Evolutionary conservation across 1,140 invertebrate genomes (phyloP).

Genomic region (Phocides pigmalion): DNA sequence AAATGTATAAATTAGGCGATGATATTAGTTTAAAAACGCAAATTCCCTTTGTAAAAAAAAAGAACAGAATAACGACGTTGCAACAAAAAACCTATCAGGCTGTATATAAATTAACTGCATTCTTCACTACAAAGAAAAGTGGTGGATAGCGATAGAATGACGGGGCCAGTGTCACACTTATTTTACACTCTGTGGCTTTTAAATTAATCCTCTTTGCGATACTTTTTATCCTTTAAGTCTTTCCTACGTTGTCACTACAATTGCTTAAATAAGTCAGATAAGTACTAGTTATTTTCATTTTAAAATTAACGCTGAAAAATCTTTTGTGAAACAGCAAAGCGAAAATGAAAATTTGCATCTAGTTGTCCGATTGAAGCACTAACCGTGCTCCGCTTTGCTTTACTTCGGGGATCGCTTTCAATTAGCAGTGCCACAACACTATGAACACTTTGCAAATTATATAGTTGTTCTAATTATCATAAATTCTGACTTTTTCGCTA

Average conservation of each 20-base stretch:
- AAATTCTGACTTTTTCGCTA: no score
- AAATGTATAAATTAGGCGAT: no score
- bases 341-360: no score
- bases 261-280: background rate
- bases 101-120: slow-evolving; percentile 33
- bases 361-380: no score
- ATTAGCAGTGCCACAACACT: no score
- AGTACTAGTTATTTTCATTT: background rate
- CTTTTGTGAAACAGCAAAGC: no score
- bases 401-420: no score
- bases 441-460: no score
- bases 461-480: no score
- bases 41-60: slow-evolving; percentile 24
- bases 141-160: slow-evolving; percentile 20
- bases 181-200: slow-evolving; percentile 30
- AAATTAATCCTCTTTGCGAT: slow-evolving; percentile 18
- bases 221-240: background rate
- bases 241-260: background rate
- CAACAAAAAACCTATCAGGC: slow-evolving; percentile 29
- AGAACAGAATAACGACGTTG: background rate
- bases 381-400: no score
- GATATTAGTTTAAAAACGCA: no score
- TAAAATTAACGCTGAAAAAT: no score
- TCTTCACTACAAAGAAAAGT: slow-evolving; percentile 26
- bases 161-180: slow-evolving; percentile 16